Conservation (phyloP, 2,888 invertebrate genomes). For the Leuctra nigra region DNA sequence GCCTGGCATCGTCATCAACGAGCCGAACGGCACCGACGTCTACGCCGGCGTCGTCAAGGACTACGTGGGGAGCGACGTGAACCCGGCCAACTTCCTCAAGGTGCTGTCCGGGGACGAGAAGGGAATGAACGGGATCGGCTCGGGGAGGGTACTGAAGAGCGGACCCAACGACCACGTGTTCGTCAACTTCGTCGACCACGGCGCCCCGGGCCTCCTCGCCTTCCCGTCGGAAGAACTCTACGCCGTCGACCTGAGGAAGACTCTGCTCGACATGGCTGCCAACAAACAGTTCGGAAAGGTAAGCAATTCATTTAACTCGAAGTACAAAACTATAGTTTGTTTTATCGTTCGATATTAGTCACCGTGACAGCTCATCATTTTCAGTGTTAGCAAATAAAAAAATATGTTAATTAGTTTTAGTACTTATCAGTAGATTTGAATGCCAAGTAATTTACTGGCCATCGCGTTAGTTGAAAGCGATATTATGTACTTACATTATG, state of each 20-base stretch:
- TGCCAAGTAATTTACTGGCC: no score
- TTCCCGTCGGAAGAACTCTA: conserved; percentile 42
- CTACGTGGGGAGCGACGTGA: conserved; percentile 46
- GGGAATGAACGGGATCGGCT: conserved; percentile 42
- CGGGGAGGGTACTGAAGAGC: conserved; percentile 45
- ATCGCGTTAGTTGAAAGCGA: no score
- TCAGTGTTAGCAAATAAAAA: not conserved
- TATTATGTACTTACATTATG: no score
- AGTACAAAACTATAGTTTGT: no score
- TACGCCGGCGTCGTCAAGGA: conserved; percentile 50
- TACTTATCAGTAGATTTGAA: no score
- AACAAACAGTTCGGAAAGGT: conserved; percentile 43
- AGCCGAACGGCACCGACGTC: conserved; percentile 48
- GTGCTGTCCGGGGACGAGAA: conserved; percentile 46
- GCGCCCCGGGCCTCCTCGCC: conserved; percentile 48
- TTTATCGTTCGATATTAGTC: no score
- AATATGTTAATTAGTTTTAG: no score
- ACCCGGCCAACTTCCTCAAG: conserved; percentile 48
- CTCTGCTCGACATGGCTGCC: conserved; percentile 40
- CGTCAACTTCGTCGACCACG: conserved; percentile 56
- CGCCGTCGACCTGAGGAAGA: conserved; percentile 33
- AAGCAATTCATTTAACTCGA: conserved; percentile 22
- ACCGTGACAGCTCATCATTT: no score
- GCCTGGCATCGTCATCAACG: conserved; percentile 49
- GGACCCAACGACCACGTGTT: conserved; percentile 51